Evolutionary conservation across 2,888 invertebrate genomes (phyloP).

Genomic region (Trachelus stipa): DNA sequence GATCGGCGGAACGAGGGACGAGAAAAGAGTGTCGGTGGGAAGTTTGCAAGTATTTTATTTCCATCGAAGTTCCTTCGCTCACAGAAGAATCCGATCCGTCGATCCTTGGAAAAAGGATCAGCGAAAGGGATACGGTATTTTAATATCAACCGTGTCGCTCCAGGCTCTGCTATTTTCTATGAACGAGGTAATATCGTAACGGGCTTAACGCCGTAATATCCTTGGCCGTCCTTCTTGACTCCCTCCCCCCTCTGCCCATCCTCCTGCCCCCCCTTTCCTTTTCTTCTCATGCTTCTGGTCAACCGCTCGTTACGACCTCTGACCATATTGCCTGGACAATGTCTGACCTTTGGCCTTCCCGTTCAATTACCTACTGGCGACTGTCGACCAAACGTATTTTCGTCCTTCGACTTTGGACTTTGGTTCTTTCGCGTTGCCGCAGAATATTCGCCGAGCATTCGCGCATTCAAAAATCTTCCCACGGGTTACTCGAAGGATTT

Average conservation of each 20-base stretch:
- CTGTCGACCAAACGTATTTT: neutral
- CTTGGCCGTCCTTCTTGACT: neutral
- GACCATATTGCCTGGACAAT: conserved; percentile 16
- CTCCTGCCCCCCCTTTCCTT: neutral
- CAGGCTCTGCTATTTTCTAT: neutral
- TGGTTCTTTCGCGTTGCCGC: neutral
- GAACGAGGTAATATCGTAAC: neutral
- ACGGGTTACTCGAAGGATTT: neutral
- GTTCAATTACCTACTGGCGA: neutral
- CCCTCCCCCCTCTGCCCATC: too few species aligned
- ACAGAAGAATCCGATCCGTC: neutral
- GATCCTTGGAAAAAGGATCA: neutral
- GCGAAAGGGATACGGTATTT: neutral
- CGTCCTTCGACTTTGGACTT: neutral
- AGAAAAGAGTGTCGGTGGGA: neutral
- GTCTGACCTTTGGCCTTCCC: neutral
- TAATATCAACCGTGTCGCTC: neutral
- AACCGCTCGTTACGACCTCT: neutral
- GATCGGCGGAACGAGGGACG: neutral
- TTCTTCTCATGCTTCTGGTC: neutral
- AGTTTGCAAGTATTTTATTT: neutral
- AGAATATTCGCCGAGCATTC: neutral
- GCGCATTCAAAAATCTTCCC: neutral
- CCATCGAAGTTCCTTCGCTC: neutral
- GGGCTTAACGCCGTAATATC: neutral